A percentile compares a stretch with the other conserved stretches of the same genome.
Evolutionary conservation across 2,888 invertebrate genomes (phyloP).

Genomic region (Napeogenes inachia): DNA sequence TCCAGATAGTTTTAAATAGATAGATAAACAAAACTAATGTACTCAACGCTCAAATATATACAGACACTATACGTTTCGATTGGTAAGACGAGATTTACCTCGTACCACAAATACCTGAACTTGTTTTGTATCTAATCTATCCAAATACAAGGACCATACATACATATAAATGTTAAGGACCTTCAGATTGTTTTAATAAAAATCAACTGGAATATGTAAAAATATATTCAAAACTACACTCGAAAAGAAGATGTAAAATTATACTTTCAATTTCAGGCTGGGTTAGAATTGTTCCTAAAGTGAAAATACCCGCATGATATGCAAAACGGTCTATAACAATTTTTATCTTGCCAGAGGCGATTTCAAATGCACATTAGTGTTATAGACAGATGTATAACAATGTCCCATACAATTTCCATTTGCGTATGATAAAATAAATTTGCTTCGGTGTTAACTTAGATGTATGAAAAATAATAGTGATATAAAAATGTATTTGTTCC

Average conservation of each 20-base stretch:
- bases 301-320: constrained; percentile 21
- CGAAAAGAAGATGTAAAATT: neutral
- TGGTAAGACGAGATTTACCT: too few relatives aligned
- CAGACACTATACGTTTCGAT: too few relatives aligned
- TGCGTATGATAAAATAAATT: constrained; percentile 41
- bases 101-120: too few relatives aligned
- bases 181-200: too few relatives aligned
- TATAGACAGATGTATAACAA: constrained; percentile 19
- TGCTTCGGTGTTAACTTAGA: constrained; percentile 41
- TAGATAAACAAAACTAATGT: too few relatives aligned
- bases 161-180: too few relatives aligned
- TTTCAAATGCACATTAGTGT: constrained; percentile 19
- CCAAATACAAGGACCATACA: too few relatives aligned
- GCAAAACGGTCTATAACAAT: constrained; percentile 9
- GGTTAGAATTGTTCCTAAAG: constrained; percentile 10
- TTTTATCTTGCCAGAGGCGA: constrained; percentile 11
- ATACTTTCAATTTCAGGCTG: neutral
- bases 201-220: too few relatives aligned
- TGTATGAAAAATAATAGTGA: constrained; percentile 39
- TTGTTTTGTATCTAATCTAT: too few relatives aligned
- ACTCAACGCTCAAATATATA: too few relatives aligned
- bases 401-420: constrained; percentile 48
- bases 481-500: constrained; percentile 33
- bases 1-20: too few relatives aligned
- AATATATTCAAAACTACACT: too few relatives aligned